Conservation (phyloP, 2,113 vertebrate species). For the Hypocryptadius cinnamomeus region DNA sequence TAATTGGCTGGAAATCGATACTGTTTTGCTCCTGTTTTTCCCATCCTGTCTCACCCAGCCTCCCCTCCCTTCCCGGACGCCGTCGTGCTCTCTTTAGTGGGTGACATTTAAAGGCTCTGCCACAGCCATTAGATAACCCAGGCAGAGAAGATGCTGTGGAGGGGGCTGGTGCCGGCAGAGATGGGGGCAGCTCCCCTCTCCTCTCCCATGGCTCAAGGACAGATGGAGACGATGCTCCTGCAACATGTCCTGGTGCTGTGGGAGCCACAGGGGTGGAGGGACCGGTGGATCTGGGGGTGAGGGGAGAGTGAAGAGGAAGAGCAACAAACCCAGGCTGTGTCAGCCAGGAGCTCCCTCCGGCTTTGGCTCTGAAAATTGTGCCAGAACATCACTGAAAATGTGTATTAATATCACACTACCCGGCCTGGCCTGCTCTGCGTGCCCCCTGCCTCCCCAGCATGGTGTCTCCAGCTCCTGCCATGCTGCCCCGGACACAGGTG, state of each 20-base stretch:
- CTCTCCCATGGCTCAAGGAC: neutral
- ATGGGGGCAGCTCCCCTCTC: neutral
- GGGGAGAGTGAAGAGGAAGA: neutral
- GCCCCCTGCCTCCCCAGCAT: rapidly evolving
- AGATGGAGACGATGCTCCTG: neutral
- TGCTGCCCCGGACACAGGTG: rapidly evolving
- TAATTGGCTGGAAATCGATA: conserved; percentile 46
- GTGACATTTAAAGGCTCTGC: conserved; percentile 2
- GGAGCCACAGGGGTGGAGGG: neutral
- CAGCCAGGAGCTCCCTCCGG: neutral
- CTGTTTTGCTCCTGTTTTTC: neutral
- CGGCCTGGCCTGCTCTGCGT: rapidly evolving
- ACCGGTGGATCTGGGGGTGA: rapidly evolving
- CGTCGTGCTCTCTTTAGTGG: neutral
- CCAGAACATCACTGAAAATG: neutral
- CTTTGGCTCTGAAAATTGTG: neutral
- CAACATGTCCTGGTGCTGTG: neutral
- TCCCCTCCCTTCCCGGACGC: neutral
- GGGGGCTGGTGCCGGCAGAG: neutral
- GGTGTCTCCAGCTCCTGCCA: neutral
- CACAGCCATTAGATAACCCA: neutral
- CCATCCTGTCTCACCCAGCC: neutral
- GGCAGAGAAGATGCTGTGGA: neutral
- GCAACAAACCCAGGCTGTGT: neutral
- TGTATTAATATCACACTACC: neutral